phyloP scores from a whole-genome alignment of 2,113 vertebrate species.

The Sigmodon hispidus region DNA sequence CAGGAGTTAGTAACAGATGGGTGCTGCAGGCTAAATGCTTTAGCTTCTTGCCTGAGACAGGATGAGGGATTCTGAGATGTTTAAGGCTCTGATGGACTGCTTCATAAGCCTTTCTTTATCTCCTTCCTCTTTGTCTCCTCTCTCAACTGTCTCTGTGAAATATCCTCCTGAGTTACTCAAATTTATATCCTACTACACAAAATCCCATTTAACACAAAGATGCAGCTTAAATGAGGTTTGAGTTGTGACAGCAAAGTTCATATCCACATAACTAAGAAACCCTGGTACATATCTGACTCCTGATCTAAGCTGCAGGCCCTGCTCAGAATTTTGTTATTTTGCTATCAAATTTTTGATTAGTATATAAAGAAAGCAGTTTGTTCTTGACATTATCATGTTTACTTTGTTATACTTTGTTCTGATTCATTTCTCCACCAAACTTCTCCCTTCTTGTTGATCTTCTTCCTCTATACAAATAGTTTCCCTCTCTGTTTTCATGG shows the following conservation, averaged over 20 bases:
- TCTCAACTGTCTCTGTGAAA: not conserved
- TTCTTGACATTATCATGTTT: not conserved
- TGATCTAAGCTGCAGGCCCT: not conserved
- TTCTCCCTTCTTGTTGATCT: not conserved
- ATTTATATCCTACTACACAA: not conserved
- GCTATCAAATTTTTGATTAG: not conserved
- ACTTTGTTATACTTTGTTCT: not conserved
- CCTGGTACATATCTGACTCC: not conserved
- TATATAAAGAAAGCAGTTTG: not conserved
- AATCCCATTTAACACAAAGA: not conserved
- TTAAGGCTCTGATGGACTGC: not conserved
- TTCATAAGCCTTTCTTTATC: not conserved
- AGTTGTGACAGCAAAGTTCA: not conserved
- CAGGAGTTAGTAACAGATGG: not conserved
- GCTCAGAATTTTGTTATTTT: not conserved
- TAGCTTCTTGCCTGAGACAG: not conserved
- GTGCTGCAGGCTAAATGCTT: not conserved
- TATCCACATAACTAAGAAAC: not conserved
- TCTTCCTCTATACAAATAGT: not conserved
- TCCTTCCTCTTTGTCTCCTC: not conserved
- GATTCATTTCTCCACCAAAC: not conserved
- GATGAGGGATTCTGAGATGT: not conserved
- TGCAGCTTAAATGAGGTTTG: not conserved
- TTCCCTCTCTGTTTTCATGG: not conserved
- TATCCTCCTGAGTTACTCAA: not conserved